These are phyloP conservation scores for Torymus aiolomorphi DNA, from an alignment of 2,888 invertebrate genomes.

Conservation along the genomic window DNA sequence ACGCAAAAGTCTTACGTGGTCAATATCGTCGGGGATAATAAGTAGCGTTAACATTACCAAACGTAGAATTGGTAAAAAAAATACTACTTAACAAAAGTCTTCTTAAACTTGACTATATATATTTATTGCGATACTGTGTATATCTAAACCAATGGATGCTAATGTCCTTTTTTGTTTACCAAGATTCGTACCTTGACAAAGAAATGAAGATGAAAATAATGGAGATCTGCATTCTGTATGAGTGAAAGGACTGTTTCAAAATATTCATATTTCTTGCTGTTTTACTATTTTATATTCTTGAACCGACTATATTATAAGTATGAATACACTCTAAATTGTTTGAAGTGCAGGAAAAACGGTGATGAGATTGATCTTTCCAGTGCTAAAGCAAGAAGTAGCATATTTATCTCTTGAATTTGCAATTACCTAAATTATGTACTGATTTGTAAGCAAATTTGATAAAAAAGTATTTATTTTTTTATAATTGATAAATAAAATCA, in stretches of 20 bases:
- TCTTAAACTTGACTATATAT: constrained; percentile 47
- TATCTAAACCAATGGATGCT: constrained; percentile 1
- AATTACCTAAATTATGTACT: too few species aligned
- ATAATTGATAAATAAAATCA: not conserved
- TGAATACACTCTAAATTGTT: constrained; percentile 35
- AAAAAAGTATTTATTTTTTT: not conserved
- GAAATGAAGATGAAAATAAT: not conserved
- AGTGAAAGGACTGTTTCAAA: constrained; percentile 14
- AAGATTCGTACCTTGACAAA: constrained; percentile 23
- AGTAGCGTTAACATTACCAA: constrained; percentile 48
- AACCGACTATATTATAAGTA: constrained; percentile 29
- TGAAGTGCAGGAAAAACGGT: not conserved
- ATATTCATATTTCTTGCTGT: constrained; percentile 26
- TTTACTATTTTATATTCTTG: constrained; percentile 38
- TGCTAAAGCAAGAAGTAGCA: too few species aligned
- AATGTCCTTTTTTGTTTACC: constrained; percentile 32
- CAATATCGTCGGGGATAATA: constrained; percentile 39
- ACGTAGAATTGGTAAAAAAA: constrained; percentile 45
- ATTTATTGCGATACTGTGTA: constrained; percentile 24
- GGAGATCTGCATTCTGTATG: constrained; percentile 21
- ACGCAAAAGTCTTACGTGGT: constrained; percentile 31
- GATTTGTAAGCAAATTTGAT: not conserved
- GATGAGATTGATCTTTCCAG: too few species aligned
- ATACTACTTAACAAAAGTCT: constrained; percentile 49
- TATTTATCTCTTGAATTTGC: too few species aligned